Evolutionary conservation across 2,113 vertebrate species (phyloP).

Genomic region (Atrichornis clamosus): DNA sequence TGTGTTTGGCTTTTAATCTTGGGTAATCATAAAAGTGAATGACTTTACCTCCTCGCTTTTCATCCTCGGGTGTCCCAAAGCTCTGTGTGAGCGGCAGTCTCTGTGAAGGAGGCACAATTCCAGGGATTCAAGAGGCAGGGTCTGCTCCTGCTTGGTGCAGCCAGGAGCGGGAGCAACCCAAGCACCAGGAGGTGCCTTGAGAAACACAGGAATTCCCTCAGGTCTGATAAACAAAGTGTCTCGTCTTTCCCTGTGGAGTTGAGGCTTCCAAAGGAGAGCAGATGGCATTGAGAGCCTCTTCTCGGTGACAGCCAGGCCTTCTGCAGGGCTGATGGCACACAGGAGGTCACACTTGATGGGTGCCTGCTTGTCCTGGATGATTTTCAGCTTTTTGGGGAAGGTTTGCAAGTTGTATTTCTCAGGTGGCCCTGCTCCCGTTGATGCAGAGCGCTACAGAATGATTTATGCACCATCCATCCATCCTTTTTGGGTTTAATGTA

Average conservation of each 20-base stretch:
- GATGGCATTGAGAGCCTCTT: background rate
- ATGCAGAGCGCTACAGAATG: rapidly evolving
- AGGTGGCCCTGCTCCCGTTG: background rate
- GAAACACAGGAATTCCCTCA: background rate
- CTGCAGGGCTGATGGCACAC: background rate
- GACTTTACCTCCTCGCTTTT: background rate
- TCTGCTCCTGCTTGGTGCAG: background rate
- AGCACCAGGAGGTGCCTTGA: background rate
- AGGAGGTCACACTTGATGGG: background rate
- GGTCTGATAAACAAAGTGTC: background rate
- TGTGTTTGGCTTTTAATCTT: background rate
- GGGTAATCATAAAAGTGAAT: background rate
- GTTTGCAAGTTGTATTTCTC: background rate
- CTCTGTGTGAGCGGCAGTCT: rapidly evolving
- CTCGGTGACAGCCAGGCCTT: background rate
- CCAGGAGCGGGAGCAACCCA: background rate
- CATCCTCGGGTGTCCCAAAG: background rate
- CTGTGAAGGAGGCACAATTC: rapidly evolving
- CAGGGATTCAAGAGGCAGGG: rapidly evolving
- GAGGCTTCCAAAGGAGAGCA: background rate
- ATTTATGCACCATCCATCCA: rapidly evolving
- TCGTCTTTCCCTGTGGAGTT: rapidly evolving
- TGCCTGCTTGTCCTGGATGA: background rate
- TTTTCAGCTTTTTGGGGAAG: background rate
- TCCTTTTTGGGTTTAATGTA: rapidly evolving